These are phyloP conservation scores for Octonoba sinensis DNA, from an alignment of 2,888 invertebrate species.

Conservation along the genomic window DNA sequence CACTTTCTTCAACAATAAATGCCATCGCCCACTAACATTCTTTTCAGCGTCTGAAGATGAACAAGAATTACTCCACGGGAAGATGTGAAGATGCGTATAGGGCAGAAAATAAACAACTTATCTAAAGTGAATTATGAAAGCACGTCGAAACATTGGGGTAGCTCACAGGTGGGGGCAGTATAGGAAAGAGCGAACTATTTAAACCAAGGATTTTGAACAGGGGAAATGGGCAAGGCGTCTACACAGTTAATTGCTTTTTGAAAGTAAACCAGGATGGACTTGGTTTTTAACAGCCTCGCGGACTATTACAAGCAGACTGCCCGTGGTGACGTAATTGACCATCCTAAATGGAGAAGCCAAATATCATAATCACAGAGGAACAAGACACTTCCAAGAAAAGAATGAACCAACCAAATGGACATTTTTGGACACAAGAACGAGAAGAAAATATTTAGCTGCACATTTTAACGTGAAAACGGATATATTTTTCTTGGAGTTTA, in stretches of 20 bases:
- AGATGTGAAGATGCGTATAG: too few species aligned
- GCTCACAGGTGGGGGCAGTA: constrained; percentile 9
- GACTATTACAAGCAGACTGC: constrained; percentile 29
- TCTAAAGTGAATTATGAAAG: constrained; percentile 10
- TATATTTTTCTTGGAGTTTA: too few species aligned
- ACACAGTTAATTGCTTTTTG: constrained; percentile 52
- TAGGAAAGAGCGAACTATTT: not conserved
- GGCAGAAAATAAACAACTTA: not conserved
- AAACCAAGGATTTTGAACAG: constrained; percentile 3
- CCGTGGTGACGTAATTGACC: constrained; percentile 56
- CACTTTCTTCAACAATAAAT: too few species aligned
- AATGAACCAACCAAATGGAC: too few species aligned
- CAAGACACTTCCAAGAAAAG: not conserved
- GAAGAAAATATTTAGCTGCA: too few species aligned
- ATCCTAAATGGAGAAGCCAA: constrained; percentile 35
- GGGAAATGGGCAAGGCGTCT: constrained; percentile 22
- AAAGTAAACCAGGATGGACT: constrained; percentile 39
- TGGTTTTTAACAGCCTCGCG: constrained; percentile 16
- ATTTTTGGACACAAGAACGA: too few species aligned
- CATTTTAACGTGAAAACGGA: too few species aligned
- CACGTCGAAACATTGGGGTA: not conserved
- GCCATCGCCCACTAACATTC: too few species aligned
- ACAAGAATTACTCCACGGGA: too few species aligned
- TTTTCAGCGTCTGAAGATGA: too few species aligned
- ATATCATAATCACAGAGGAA: constrained; percentile 47